Evolutionary conservation across 2,888 invertebrate species (phyloP), one percentile per base, ranked within the genome.

Genomic region (Diploptera punctata): DNA sequence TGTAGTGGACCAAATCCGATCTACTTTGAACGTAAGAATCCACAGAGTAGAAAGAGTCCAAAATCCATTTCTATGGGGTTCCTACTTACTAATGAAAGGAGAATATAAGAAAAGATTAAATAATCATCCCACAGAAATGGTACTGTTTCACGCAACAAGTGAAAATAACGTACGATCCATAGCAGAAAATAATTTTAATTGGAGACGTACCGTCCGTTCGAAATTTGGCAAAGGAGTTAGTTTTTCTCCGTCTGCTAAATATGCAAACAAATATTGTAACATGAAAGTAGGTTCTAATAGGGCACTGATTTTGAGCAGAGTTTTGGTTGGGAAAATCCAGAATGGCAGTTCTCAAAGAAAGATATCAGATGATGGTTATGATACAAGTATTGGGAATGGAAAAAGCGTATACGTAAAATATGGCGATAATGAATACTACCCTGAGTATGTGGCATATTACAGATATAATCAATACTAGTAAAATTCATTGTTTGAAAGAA

Each of bases 371-470:
- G 31, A 26, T 26, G 76, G 77, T 3, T 79, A 67, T 74, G 82
- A 82, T 74, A 82, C 82, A 1, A 79, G 80, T 0, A 68, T 74
- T 33, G 80, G 80, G 10, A 79, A 78, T 73, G 62, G 68, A 47
- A 74, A 75, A 0, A 72, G 75, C 4, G 82, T 81, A 1, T 81
- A 77, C 74, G 81, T 82, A 0, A 82, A 82, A 75, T 82, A 79
- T 76, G 79, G 79, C 68, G 82, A 82, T 70, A 77, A 79, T 67
- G 82, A 82, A 72, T 82, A 79, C 77, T 81, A 81, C 73, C 82
- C 82, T 1, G 76, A 76, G 16, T 82, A 81, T 76, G 77, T 81
- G 38, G 78, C 79, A 7, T 80, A 77, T 73, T 62, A 62, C 16
- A 31, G n/a, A n/a, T n/a, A n/a, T n/a, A n/a, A n/a, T n/a, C n/a